These are phyloP conservation scores for Scolanthus callimorphus DNA, from an alignment of 92 coral and sea anemone genomes.

Conservation along the genomic window DNA sequence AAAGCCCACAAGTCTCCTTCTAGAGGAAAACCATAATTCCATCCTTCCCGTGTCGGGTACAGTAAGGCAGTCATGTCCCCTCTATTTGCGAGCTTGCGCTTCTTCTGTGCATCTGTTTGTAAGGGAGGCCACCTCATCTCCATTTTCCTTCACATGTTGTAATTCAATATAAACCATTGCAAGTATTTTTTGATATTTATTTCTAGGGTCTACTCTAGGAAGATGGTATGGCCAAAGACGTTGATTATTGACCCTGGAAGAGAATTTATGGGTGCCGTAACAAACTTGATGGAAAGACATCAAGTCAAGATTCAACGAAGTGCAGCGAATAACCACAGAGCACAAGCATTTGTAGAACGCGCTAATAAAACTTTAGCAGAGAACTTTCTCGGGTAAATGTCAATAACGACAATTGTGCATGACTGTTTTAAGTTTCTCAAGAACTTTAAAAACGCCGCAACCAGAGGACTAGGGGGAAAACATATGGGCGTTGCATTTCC, in stretches of 20 bases:
- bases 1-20: constrained; percentile 56
- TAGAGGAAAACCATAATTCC: constrained; percentile 5
- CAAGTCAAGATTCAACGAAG: too few relatives aligned
- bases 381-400: constrained; percentile 33
- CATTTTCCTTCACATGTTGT: too few relatives aligned
- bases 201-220: too few relatives aligned
- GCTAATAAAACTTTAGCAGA: too few relatives aligned
- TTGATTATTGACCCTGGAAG: too few relatives aligned
- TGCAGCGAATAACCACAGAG: too few relatives aligned
- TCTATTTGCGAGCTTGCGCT: constrained; percentile 20
- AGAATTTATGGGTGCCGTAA: too few relatives aligned
- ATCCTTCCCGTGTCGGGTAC: constrained; percentile 27
- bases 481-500: constrained; percentile 8
- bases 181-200: too few relatives aligned
- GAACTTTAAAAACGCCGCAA: constrained; percentile 44
- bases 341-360: too few relatives aligned
- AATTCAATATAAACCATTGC: too few relatives aligned
- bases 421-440: constrained; percentile 8
- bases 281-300: too few relatives aligned
- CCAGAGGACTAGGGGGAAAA: constrained; percentile 25
- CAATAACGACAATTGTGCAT: constrained; percentile 25
- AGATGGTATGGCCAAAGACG: too few relatives aligned
- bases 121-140: constrained; percentile 75
- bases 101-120: neutral
- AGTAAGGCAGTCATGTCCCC: constrained; percentile 32